phyloP scores from a whole-genome alignment of 2,888 invertebrate genomes.

The Stenodema calcarata region DNA sequence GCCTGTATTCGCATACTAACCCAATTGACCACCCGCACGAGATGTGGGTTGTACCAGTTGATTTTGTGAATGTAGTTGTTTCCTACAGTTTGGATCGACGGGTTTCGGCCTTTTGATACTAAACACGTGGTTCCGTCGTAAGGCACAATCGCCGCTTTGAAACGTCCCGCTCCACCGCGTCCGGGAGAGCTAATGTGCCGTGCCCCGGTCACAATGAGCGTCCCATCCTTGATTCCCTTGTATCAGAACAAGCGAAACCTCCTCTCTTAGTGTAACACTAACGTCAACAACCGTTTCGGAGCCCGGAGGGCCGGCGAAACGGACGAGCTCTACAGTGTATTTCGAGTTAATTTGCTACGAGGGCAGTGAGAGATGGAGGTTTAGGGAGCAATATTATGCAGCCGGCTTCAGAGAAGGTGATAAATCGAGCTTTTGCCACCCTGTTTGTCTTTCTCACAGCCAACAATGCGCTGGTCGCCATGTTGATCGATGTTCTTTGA shows the following conservation, averaged over 20 bases:
- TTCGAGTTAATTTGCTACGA: background rate
- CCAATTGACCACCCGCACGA: too few species aligned
- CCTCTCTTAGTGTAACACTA: background rate
- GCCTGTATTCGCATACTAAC: too few species aligned
- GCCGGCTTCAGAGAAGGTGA: background rate
- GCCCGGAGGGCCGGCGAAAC: background rate
- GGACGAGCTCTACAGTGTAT: background rate
- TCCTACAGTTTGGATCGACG: background rate
- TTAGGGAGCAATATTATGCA: background rate
- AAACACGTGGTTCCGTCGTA: background rate
- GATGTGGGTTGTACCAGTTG: too few species aligned
- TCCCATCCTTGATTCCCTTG: background rate
- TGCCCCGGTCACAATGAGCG: background rate
- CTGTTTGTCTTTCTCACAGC: background rate
- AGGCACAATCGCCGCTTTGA: background rate
- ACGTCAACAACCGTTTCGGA: background rate
- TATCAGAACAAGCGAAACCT: background rate
- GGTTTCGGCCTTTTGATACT: background rate
- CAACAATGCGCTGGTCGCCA: background rate
- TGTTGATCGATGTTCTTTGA: background rate
- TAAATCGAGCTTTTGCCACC: background rate
- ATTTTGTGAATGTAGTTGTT: too few species aligned
- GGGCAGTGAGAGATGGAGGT: background rate
- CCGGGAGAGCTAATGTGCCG: background rate
- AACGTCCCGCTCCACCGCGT: background rate